Evolutionary conservation across 2,797 vertebrate genomes (phyloP).

Genomic region (Tadarida brasiliensis): DNA sequence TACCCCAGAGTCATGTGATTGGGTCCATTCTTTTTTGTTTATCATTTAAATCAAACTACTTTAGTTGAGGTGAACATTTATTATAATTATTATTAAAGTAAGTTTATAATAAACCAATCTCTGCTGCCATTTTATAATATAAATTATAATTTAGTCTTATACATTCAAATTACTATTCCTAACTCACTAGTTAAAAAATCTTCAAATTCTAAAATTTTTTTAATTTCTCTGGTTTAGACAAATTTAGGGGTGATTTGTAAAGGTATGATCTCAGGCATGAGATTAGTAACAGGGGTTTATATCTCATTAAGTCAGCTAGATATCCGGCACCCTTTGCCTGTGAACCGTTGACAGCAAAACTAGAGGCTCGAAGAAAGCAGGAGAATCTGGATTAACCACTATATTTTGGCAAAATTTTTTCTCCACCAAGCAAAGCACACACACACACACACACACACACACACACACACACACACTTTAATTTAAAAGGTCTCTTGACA

Average conservation of each 20-base stretch:
- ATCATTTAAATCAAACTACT: slow-evolving; percentile 26
- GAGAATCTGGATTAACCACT: background rate
- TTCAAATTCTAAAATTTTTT: background rate
- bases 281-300: background rate
- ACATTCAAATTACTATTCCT: background rate
- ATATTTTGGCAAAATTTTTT: background rate
- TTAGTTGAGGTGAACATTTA: slow-evolving; percentile 21
- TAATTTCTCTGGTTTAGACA: background rate
- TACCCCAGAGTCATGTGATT: background rate
- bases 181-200: slow-evolving; percentile 30
- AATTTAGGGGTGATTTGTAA: background rate
- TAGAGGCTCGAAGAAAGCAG: background rate
- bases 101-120: slow-evolving; percentile 33
- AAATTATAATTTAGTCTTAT: slow-evolving; percentile 20
- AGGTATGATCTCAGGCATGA: background rate
- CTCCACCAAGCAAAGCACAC: background rate
- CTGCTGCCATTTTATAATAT: slow-evolving; percentile 25
- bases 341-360: background rate
- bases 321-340: background rate
- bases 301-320: background rate
- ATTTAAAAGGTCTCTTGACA: background rate
- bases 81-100: slow-evolving; percentile 54
- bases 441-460: background rate
- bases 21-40: slow-evolving; percentile 38
- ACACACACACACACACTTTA: background rate